These are phyloP conservation scores for Myoxocephalus aenaeus DNA, from an alignment of 2,797 vertebrate genomes.

Conservation along the genomic window DNA sequence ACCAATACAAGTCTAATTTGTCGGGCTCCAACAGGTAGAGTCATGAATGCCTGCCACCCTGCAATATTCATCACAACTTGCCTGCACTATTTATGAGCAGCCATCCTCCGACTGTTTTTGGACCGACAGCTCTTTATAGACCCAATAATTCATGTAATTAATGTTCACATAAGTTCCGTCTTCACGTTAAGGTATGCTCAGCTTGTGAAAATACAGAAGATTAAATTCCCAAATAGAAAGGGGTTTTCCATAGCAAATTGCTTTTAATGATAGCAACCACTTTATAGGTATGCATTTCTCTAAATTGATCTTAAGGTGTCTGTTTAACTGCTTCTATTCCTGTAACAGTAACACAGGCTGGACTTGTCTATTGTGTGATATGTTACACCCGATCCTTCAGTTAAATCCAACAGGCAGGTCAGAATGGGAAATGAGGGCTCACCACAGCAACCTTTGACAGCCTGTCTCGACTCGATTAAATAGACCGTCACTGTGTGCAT, in stretches of 20 bases:
- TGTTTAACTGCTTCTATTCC: constrained; percentile 46
- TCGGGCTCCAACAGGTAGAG: constrained; percentile 45
- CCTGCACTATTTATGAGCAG: constrained; percentile 89
- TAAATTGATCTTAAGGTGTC: constrained; percentile 31
- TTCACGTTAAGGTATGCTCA: background rate
- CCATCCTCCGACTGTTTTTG: constrained; percentile 76
- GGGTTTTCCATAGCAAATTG: background rate
- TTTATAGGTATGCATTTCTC: constrained; percentile 2
- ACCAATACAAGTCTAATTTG: constrained; percentile 20
- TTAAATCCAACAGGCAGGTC: constrained; percentile 48
- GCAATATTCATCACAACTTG: constrained; percentile 78
- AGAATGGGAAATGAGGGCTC: constrained; percentile 60
- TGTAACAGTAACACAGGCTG: constrained; percentile 52
- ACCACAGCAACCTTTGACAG: constrained; percentile 24
- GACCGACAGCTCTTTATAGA: constrained; percentile 73
- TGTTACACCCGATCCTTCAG: constrained; percentile 46
- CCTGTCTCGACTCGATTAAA: constrained; percentile 5
- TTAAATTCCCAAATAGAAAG: background rate
- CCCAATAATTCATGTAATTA: constrained; percentile 1
- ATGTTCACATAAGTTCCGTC: constrained; percentile 1
- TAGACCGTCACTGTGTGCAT: background rate
- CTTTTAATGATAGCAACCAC: background rate
- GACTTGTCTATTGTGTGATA: constrained; percentile 38
- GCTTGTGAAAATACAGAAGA: background rate
- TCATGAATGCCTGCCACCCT: constrained; percentile 69